These are phyloP conservation scores for Petrosia ficiformis DNA, from an alignment of 37 sponge, comb jelly and placozoan species.

Conservation along the genomic window DNA sequence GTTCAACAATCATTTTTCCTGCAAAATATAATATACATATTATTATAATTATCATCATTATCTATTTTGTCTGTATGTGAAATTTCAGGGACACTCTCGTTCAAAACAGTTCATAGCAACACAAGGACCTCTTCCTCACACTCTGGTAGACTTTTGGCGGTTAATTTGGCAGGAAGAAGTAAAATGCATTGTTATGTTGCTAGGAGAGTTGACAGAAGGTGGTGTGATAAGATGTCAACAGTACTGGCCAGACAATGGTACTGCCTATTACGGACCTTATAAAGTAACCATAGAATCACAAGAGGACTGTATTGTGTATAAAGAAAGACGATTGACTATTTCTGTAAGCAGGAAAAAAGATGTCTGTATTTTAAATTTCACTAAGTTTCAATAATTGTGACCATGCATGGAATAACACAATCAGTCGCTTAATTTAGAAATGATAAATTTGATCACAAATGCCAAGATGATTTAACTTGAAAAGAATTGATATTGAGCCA, in stretches of 20 bases:
- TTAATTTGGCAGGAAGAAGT: slow-evolving; percentile 51
- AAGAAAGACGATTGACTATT: slow-evolving; percentile 11
- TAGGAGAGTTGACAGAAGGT: slow-evolving; percentile 18
- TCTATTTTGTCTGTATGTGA: no score
- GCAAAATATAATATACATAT: no score
- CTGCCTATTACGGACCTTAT: slow-evolving; percentile 28
- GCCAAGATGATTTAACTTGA: no score
- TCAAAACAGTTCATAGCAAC: background rate
- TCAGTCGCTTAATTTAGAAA: background rate
- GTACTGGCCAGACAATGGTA: slow-evolving; percentile 45
- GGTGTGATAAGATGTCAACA: slow-evolving; percentile 33
- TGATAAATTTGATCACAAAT: no score
- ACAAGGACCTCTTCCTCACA: slow-evolving; percentile 44
- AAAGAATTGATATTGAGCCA: no score
- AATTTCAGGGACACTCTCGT: no score
- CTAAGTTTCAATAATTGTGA: no score
- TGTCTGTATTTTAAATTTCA: no score
- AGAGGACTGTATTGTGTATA: background rate
- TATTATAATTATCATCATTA: no score
- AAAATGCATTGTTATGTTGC: slow-evolving; percentile 20
- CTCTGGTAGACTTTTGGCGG: slow-evolving; percentile 45
- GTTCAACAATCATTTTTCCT: no score
- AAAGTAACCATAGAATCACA: background rate
- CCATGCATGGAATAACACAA: background rate
- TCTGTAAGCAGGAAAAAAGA: slow-evolving; percentile 8